phyloP scores from a whole-genome alignment of 2,797 vertebrate genomes.

The Amazona finschi region DNA sequence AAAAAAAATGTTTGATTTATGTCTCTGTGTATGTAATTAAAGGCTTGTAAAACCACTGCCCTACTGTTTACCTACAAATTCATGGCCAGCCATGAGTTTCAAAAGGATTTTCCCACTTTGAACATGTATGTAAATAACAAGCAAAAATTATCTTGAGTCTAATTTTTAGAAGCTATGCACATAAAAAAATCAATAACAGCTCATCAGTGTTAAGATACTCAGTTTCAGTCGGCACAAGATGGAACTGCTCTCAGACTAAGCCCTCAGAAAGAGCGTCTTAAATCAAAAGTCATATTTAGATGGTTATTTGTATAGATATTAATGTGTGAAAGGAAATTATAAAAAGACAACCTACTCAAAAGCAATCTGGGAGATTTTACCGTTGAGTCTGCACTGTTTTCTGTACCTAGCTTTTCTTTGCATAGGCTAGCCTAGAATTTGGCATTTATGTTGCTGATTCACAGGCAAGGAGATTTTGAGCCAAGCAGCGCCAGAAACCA shows the following conservation, averaged over 20 bases:
- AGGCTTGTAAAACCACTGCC: background rate
- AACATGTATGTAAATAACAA: background rate
- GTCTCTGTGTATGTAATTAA: background rate
- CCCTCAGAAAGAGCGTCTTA: background rate
- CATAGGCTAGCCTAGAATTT: background rate
- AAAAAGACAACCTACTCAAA: background rate
- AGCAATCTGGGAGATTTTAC: background rate
- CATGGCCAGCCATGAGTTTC: background rate
- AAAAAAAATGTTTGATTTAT: background rate
- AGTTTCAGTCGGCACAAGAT: background rate
- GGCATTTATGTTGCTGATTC: background rate
- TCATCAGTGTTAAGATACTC: fast-evolving
- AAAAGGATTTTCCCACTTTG: background rate
- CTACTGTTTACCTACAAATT: background rate
- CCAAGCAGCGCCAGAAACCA: background rate
- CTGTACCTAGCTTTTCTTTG: background rate
- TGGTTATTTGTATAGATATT: background rate
- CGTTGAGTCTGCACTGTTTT: background rate
- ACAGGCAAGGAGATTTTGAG: background rate
- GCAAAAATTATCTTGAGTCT: background rate
- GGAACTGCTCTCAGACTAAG: background rate
- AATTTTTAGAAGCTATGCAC: background rate
- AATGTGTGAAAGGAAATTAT: background rate
- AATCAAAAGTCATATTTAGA: background rate
- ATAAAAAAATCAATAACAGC: background rate